Conservation (phyloP, 2,113 vertebrate species). For the Alaudala cheleensis region DNA sequence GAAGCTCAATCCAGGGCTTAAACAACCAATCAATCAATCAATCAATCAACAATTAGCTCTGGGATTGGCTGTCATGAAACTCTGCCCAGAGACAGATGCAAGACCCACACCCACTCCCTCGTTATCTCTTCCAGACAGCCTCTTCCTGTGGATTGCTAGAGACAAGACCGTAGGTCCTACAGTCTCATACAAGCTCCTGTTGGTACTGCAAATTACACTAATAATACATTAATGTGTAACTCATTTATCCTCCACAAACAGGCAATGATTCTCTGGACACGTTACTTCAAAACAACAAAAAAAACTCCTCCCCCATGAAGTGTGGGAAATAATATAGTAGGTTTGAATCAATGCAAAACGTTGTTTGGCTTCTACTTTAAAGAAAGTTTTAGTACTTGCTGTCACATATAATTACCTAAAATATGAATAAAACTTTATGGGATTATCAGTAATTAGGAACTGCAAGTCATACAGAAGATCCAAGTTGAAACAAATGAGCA, state of each 20-base stretch:
- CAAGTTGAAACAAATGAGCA: not conserved
- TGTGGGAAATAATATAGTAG: not conserved
- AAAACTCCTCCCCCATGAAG: accelerated
- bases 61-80: not conserved
- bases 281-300: not conserved
- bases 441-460: not conserved
- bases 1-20: not conserved
- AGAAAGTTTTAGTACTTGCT: not conserved
- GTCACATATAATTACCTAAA: not conserved
- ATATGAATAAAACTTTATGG: not conserved
- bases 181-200: not conserved
- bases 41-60: not conserved
- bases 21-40: not conserved
- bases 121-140: not conserved
- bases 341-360: not conserved
- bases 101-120: not conserved
- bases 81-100: not conserved
- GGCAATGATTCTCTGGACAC: not conserved
- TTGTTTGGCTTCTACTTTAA: not conserved
- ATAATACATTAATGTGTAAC: not conserved
- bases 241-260: not conserved
- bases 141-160: not conserved
- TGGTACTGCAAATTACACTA: not conserved
- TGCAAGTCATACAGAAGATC: not conserved
- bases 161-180: not conserved